Evolutionary conservation across 1,140 invertebrate genomes (phyloP), one percentile per base, ranked within the genome.

Genomic region (Oryctes rhinoceros): DNA sequence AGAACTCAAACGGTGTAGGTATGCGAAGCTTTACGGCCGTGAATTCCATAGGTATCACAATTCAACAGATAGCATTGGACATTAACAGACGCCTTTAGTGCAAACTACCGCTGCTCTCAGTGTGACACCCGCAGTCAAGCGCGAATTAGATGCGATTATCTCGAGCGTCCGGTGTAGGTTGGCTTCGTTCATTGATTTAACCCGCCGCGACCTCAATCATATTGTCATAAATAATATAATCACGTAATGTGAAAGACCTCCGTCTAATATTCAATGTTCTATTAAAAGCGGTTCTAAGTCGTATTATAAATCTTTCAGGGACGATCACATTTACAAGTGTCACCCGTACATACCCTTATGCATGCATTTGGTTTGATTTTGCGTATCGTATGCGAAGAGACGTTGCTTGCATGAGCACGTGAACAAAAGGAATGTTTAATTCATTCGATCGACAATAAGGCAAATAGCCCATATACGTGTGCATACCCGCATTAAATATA

Each of bases 121-220:
- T 37, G 24, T 74, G 20, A 39, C 67, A 35, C 30, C 30, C 39
- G 15, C 78, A 81, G 80, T 83, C 80, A 76, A 80, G 78, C 77
- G 83, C 74, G 81, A 83, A 83, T 83, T 83, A 81, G 81, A 77
- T 80, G 80, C 81, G 81, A 83, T 83, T 83, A 83, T 82, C 83
- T 81, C 79, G 78, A 79, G 81, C 82, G 83, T 82, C 83, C 83
- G 81, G 80, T 74, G 80, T 71, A 81, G 79, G 78, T 81, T 59
- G 82, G 78, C 74, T 59, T 74, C 81, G 77, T 24, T 74, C 83
- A 83, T 83, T 83, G 83, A 83, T 83, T 83, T 83, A 82, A 83
- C 83, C 81, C 81, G 81, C 81, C 62, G 30, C 83, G 80, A 83
- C 83, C 81, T 81, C 83, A 82, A 74, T 74, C 67, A 59, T 59